Evolutionary conservation across 2,888 invertebrate genomes (phyloP), one percentile per base, ranked within the genome.

Genomic region (Prostheceraeus crozeri): DNA sequence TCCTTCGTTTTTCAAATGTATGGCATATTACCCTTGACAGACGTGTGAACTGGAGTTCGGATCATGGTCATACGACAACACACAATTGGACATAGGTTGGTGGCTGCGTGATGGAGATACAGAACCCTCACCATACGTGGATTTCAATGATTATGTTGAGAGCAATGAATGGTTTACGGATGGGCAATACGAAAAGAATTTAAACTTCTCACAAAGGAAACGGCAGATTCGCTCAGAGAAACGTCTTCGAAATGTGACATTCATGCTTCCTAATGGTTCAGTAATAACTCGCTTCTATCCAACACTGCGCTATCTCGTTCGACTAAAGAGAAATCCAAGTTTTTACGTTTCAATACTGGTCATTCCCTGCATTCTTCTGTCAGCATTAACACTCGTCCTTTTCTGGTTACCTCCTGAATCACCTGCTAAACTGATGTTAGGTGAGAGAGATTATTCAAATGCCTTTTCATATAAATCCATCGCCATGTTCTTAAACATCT

Each of bases 331-430:
- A 6, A 60, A 60, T 35, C 64, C 48, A 61, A 62, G 55, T 60
- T 74, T 74, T 64, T 76, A 75, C 68, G 71, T 70, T 56, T 76
- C 75, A 65, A 73, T 75, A 51, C 68, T 76, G 58, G 72, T 76
- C 60, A 66, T 76, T 31, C 76, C 76, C n/a, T 76, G 76, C 66
- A 71, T 77, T 30, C 68, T 76, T 28, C 68, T 76, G 52, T 76
- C 76, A 2, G 69, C 73, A 16, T 67, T 77, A 51, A 76, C 76
- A 1, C 68, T 76, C 35, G 75, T 76, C 2, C 68, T 76, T 23
- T 76, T 75, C 66, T 76, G 76, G 76, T 71, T 76, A 35, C 76
- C 76, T n/a, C 76, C 76, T 1, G 76, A 76, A 64, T 74, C 76
- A 19, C 73, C 76, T 8, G 73, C 76, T 10, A 76, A 76, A 66